A percentile compares a stretch with the other conserved stretches of the same genome.
Conservation (phyloP, 2,888 invertebrate species). For the Caenorhabditis sp. region DNA sequence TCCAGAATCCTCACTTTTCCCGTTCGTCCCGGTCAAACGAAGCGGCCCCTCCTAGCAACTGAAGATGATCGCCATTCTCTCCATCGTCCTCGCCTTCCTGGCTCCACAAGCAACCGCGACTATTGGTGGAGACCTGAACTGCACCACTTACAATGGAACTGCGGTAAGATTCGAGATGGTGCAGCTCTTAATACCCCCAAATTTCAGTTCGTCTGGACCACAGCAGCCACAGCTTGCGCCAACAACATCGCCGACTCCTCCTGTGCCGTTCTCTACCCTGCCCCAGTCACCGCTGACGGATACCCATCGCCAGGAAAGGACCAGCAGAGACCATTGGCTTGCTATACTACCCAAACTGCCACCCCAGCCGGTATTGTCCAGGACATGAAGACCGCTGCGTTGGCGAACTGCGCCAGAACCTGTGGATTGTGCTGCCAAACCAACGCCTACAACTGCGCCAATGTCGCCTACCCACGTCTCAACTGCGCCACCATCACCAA, state of each 20-base stretch:
- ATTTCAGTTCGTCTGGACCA: conserved; percentile 30
- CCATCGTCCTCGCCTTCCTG: conserved; percentile 26
- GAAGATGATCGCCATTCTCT: conserved; percentile 31
- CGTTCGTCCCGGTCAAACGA: conserved; percentile 22
- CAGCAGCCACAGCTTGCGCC: conserved; percentile 17
- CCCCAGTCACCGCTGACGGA: background rate
- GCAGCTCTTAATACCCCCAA: no score
- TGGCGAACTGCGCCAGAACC: conserved; percentile 57
- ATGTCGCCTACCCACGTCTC: conserved; percentile 26
- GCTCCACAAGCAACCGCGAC: conserved; percentile 37
- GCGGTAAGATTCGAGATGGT: no score
- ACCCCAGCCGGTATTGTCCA: conserved; percentile 18
- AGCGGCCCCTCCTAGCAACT: conserved; percentile 1
- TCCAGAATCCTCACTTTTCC: conserved; percentile 15
- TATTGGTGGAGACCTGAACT: conserved; percentile 27
- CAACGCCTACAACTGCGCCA: conserved; percentile 56
- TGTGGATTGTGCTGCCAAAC: conserved; percentile 70
- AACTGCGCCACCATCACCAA: conserved; percentile 53
- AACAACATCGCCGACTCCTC: conserved; percentile 20
- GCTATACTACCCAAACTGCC: conserved; percentile 31
- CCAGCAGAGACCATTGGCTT: conserved; percentile 19
- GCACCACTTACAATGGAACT: conserved; percentile 32
- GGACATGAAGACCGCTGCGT: conserved; percentile 46
- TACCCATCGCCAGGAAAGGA: conserved; percentile 10
- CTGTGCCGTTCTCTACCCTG: conserved; percentile 25